phyloP scores from a whole-genome alignment of 2,888 invertebrate species.

The Blastobasis lacticolella region DNA sequence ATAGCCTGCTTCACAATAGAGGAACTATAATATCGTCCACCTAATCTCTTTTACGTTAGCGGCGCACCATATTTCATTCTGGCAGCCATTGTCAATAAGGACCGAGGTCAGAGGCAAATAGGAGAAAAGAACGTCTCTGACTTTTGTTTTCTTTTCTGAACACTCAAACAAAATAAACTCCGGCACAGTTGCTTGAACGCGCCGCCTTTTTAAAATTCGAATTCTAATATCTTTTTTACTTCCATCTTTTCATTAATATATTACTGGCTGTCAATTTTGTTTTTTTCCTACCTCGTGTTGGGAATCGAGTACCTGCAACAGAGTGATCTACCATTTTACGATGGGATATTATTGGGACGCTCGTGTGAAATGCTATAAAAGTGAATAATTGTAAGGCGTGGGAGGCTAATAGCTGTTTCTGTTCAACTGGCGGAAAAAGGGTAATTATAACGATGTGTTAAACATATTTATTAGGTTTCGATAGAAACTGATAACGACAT shows the following conservation, averaged over 20 bases:
- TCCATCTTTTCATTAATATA: conserved; percentile 71
- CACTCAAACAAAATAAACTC: conserved; percentile 67
- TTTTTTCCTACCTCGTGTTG: conserved; percentile 38
- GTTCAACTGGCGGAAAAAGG: conserved; percentile 14
- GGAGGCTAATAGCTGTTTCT: conserved; percentile 16
- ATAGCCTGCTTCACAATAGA: conserved; percentile 35
- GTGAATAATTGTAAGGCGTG: conserved; percentile 25
- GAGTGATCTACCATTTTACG: conserved; percentile 44
- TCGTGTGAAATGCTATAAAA: conserved; percentile 37
- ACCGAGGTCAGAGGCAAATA: conserved; percentile 70
- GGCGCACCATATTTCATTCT: conserved; percentile 70
- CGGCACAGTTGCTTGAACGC: conserved; percentile 58
- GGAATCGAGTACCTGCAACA: conserved; percentile 39
- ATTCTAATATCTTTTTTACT: conserved; percentile 53
- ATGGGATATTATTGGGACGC: conserved; percentile 35
- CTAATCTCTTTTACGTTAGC: conserved; percentile 69
- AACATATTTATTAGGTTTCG: neutral
- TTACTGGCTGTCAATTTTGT: conserved; percentile 58
- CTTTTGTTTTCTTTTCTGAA: conserved; percentile 66
- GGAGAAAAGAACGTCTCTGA: conserved; percentile 56
- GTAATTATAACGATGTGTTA: conserved; percentile 3
- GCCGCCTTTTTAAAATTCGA: conserved; percentile 65
- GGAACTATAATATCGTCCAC: conserved; percentile 57
- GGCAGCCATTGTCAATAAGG: conserved; percentile 71
- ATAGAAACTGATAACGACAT: neutral